phyloP scores from a whole-genome alignment of 1,140 invertebrate species.

The Drosophila mayri region DNA sequence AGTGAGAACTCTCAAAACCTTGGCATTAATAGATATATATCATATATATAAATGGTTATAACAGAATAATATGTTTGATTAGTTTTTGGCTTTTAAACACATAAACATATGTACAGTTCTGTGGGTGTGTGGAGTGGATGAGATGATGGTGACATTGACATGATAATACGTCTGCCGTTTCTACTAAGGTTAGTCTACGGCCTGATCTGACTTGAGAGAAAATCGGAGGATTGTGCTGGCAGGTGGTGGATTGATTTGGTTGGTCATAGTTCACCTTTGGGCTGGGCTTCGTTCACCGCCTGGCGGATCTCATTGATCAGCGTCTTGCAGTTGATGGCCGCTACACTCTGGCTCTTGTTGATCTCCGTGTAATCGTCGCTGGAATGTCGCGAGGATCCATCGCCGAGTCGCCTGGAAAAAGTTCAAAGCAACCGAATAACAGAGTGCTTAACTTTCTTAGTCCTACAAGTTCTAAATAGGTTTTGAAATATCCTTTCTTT shows the following conservation, averaged over 20 bases:
- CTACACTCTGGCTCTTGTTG: constrained; percentile 86
- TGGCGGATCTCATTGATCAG: constrained; percentile 93
- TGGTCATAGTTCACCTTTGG: constrained; percentile 88
- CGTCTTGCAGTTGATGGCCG: constrained; percentile 88
- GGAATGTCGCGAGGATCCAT: constrained; percentile 87
- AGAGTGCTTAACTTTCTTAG: constrained; percentile 16
- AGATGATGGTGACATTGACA: constrained; percentile 33
- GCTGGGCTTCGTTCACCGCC: constrained; percentile 93
- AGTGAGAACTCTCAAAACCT: constrained; percentile 42
- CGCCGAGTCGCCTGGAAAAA: constrained; percentile 82
- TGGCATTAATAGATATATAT: constrained; percentile 35
- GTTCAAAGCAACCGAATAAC: constrained; percentile 48
- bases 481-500: not conserved
- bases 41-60: constrained; percentile 41
- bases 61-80: constrained; percentile 38
- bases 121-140: constrained; percentile 21
- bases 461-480: not conserved
- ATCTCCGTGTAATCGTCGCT: constrained; percentile 88
- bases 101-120: constrained; percentile 56
- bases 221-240: constrained; percentile 35
- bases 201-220: constrained; percentile 27
- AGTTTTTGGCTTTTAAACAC: constrained; percentile 39
- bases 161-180: constrained; percentile 4
- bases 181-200: constrained; percentile 36
- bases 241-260: constrained; percentile 22